phyloP scores from a whole-genome alignment of 53 echinoderm and acorn worm genomes.

The Paracentrotus lividus region DNA sequence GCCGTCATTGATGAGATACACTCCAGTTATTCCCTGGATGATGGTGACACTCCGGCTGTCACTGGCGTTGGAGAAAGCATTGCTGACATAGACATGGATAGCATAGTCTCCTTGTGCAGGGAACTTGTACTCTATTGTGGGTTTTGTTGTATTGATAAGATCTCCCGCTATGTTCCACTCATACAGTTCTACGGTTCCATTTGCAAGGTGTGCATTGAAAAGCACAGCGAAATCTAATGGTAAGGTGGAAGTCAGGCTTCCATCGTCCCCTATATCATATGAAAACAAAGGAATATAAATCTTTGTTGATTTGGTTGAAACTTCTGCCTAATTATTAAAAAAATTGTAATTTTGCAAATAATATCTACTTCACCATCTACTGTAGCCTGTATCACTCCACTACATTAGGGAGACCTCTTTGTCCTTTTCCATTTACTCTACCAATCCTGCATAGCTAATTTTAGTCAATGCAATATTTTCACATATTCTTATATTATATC shows the following conservation, averaged over 20 bases:
- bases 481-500: too few species aligned
- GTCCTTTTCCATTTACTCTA: too few species aligned
- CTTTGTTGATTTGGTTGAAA: too few species aligned
- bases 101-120: constrained; percentile 59
- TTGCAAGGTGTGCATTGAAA: constrained; percentile 55
- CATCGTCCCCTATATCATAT: background rate
- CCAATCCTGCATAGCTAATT: too few species aligned
- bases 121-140: constrained; percentile 68
- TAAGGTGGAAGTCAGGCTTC: background rate
- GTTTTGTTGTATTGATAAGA: constrained; percentile 54
- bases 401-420: too few species aligned
- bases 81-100: constrained; percentile 67
- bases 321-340: too few species aligned
- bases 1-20: constrained; percentile 87
- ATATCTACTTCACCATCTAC: too few species aligned
- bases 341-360: too few species aligned
- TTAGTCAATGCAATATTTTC: too few species aligned
- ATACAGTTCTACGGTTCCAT: constrained; percentile 80
- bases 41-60: constrained; percentile 44
- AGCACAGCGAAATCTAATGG: constrained; percentile 80
- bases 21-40: constrained; percentile 74
- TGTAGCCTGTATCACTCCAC: too few species aligned
- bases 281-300: background rate
- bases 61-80: constrained; percentile 69
- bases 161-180: constrained; percentile 76